Conservation (phyloP, 2,113 vertebrate genomes). For the Leptobrachium leishanense region DNA sequence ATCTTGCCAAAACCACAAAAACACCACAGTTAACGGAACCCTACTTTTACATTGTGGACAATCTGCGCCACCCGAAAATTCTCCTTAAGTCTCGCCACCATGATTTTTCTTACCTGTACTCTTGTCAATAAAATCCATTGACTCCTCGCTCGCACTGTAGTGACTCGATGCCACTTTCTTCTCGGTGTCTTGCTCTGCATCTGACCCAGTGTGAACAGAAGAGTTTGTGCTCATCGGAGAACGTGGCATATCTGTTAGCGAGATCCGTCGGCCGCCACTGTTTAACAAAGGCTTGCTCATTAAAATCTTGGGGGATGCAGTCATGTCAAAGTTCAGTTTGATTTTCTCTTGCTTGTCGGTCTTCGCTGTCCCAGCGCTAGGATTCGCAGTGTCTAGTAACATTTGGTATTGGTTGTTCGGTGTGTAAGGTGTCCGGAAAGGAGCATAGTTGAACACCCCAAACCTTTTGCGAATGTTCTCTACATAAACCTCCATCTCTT, state of each 20-base stretch:
- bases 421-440: conserved; percentile 93
- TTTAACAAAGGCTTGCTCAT: conserved; percentile 85
- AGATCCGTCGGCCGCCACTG: conserved; percentile 81
- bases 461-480: conserved; percentile 96
- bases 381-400: conserved; percentile 89
- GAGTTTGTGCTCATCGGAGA: conserved; percentile 97
- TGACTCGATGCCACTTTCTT: conserved; percentile 87
- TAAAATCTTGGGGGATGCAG: conserved; percentile 91
- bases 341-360: conserved; percentile 90
- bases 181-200: conserved; percentile 89
- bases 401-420: conserved; percentile 97
- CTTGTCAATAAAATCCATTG: conserved; percentile 91
- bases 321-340: conserved; percentile 95
- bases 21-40: too few species aligned
- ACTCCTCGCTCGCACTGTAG: conserved; percentile 94
- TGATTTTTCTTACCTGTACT: conserved; percentile 68
- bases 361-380: conserved; percentile 85
- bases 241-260: conserved; percentile 89
- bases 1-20: too few species aligned
- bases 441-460: conserved; percentile 94
- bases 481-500: conserved; percentile 98
- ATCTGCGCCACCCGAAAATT: too few species aligned
- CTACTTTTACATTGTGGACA: too few species aligned
- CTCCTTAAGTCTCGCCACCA: too few species aligned
- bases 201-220: conserved; percentile 94